Percentiles rank a stretch among this genome's conserved stretches.
Evolutionary conservation across 1,140 invertebrate species (phyloP).

Genomic region (Orchestia grillus): DNA sequence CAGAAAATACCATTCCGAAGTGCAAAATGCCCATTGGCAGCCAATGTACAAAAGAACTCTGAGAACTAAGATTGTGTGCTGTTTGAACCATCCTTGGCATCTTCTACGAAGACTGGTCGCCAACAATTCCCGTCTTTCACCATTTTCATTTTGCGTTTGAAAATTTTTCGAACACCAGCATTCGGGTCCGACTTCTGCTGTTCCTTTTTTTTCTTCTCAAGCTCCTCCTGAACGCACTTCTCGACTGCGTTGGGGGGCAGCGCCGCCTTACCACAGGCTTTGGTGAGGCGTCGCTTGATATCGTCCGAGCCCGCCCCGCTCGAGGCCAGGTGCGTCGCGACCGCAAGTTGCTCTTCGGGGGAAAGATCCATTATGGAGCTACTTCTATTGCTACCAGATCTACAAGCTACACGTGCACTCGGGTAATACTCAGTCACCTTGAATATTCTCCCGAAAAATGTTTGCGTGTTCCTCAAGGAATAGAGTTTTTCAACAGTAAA

Average conservation of each 20-base stretch:
- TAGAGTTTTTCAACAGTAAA: background rate
- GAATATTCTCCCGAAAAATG: background rate
- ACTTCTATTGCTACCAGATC: background rate
- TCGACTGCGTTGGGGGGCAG: background rate
- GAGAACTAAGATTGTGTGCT: background rate
- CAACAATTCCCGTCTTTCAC: slow-evolving; percentile 38
- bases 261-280: background rate
- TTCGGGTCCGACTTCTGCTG: background rate
- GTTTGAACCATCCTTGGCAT: background rate
- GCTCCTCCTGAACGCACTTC: background rate
- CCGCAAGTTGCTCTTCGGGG: background rate
- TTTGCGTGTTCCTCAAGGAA: background rate
- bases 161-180: background rate
- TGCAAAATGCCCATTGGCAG: background rate
- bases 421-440: background rate
- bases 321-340: background rate
- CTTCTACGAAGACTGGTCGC: slow-evolving; percentile 26
- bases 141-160: slow-evolving; percentile 42
- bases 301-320: background rate
- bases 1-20: background rate
- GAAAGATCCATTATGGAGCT: background rate
- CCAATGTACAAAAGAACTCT: background rate
- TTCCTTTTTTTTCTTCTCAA: background rate
- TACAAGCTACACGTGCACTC: background rate
- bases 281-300: slow-evolving; percentile 18